phyloP scores from a whole-genome alignment of 2,888 invertebrate species.

The Cistogaster globosa region DNA sequence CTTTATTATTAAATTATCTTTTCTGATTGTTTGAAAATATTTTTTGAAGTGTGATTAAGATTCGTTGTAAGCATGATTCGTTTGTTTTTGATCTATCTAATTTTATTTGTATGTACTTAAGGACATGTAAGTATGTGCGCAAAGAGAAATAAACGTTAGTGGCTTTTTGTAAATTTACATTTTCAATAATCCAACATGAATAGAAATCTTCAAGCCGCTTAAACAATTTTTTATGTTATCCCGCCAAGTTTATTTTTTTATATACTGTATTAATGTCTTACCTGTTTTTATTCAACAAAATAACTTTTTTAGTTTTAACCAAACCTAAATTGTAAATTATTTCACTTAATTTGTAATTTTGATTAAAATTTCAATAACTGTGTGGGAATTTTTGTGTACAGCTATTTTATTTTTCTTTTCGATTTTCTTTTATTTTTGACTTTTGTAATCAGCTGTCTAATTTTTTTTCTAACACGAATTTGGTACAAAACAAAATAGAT shows the following conservation, averaged over 20 bases:
- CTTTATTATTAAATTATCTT: too few species aligned
- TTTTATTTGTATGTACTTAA: not conserved
- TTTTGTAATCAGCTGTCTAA: conserved; percentile 36
- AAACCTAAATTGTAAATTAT: conserved; percentile 1
- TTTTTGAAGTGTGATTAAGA: too few species aligned
- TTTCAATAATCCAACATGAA: too few species aligned
- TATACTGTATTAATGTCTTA: conserved; percentile 6
- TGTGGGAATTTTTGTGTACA: conserved; percentile 67
- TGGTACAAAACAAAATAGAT: not conserved
- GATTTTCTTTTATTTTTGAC: conserved; percentile 16
- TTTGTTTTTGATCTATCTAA: too few species aligned
- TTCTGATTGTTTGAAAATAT: too few species aligned
- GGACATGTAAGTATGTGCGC: not conserved
- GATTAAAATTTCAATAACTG: conserved; percentile 31
- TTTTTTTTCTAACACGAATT: conserved; percentile 5
- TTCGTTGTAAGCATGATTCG: too few species aligned
- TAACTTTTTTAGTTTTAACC: conserved; percentile 9
- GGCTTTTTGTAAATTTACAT: not conserved
- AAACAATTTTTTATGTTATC: not conserved
- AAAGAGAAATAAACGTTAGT: conserved; percentile 19
- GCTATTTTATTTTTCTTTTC: conserved; percentile 40
- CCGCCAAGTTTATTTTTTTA: conserved; percentile 28
- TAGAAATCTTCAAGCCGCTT: too few species aligned
- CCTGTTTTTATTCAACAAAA: conserved; percentile 3
- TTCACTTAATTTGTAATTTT: conserved; percentile 32